Base-by-base conservation (phyloP, 1,140 invertebrate species). In the Latrodectus geometricus region DNA sequence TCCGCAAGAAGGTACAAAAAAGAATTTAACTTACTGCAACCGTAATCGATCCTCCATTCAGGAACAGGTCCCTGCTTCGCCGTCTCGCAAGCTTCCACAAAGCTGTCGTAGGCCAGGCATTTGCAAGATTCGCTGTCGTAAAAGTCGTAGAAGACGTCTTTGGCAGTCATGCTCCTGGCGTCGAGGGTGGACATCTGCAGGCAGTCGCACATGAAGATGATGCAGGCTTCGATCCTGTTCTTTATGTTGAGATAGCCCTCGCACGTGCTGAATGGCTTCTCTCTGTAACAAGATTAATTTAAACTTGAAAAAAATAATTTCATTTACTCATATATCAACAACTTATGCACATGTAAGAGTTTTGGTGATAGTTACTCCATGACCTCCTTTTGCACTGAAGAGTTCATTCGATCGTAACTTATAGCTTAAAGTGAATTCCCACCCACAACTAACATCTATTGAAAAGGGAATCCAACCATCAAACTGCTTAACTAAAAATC, bases 31-130 rank as follows among this genome's bases (percentile, higher is more conserved):
- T 93, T 91, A 95, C 94, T 93, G 89, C 95, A 96, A 88, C 94
- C 92, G 23, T 94, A 91, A 65, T 93, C 90, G 5, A 93, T 92
- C 89, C 95, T 93, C 96, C 96, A 97, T 61, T 92, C 92, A 7
- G 92, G 91, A 5, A 96, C 88, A 87, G 95, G 93, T 0, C 94
- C 90, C 15, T 91, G 90, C 17, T 93, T 92, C 87, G 94, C 92
- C 4, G 93, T 93, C 49, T 95, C 91, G 89, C 95, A 96, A 75
- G 95, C 94, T 0, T 94, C 93, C 0, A 95, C 94, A 88, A 95
- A 94, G 87, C 92, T 92, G 82, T 95, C 93, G 20, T 96, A 89
- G 0, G 94, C 91, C 66, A 92, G 91, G 89, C 95, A 96, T 77
- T 93, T 92, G 89, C 95, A 97, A 48, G 94, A 90, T 17, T 92